These are phyloP conservation scores for Arenaria interpres DNA, from an alignment of 2,113 vertebrate species.

Conservation along the genomic window DNA sequence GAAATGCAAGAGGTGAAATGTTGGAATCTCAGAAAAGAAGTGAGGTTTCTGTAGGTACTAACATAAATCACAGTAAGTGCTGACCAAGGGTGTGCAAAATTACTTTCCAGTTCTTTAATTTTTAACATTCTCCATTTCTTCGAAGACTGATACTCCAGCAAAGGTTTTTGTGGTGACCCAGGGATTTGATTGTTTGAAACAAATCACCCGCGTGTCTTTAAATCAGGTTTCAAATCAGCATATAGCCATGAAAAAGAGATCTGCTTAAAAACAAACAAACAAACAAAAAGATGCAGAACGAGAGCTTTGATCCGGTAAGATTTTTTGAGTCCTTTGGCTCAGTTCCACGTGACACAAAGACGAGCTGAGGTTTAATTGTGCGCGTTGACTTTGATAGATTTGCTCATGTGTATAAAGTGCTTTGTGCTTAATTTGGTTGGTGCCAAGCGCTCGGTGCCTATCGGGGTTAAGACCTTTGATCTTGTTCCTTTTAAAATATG, in stretches of 20 bases:
- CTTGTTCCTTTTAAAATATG: not conserved
- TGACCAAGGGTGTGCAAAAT: not conserved
- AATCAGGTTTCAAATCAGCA: not conserved
- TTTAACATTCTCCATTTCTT: not conserved
- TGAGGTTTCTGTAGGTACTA: not conserved
- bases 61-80: not conserved
- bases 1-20: not conserved
- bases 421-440: not conserved
- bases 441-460: not conserved
- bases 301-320: not conserved
- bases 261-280: not conserved
- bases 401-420: not conserved
- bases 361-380: not conserved
- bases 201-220: not conserved
- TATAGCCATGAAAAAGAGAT: not conserved
- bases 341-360: not conserved
- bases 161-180: not conserved
- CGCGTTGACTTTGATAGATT: not conserved
- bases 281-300: not conserved
- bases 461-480: not conserved
- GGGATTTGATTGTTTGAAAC: not conserved
- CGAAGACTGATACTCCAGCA: not conserved
- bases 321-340: not conserved
- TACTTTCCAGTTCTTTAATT: not conserved
- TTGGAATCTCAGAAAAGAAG: not conserved